These are phyloP conservation scores for Drosophila lacicola DNA, from an alignment of 2,888 invertebrate genomes.

Conservation along the genomic window DNA sequence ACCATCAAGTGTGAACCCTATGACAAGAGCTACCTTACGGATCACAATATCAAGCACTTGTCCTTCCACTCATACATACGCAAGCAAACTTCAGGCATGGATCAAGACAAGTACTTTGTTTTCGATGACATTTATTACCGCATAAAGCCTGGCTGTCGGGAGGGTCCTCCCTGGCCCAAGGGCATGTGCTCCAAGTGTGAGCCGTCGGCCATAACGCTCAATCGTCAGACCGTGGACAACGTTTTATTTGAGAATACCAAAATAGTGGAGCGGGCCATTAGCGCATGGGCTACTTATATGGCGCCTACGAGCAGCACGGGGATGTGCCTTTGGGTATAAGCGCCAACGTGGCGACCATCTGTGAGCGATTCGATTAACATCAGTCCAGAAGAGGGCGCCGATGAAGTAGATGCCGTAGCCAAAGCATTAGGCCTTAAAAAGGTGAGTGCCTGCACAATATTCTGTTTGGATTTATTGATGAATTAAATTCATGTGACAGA, in stretches of 20 bases:
- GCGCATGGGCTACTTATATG: constrained; percentile 96
- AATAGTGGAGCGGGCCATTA: constrained; percentile 97
- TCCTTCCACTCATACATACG: constrained; percentile 98
- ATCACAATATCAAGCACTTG: constrained; percentile 82
- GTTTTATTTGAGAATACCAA: constrained; percentile 98
- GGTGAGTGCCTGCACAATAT: constrained; percentile 44
- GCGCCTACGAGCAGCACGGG: constrained; percentile 95
- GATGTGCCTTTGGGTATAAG: constrained; percentile 94
- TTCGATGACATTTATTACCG: constrained; percentile 97
- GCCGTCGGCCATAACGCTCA: constrained; percentile 97
- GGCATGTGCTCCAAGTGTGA: constrained; percentile 99
- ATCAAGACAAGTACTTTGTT: constrained; percentile 95
- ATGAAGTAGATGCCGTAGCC: constrained; percentile 91
- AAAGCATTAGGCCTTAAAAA: constrained; percentile 90
- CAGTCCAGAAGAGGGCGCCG: constrained; percentile 89
- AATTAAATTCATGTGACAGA: constrained; percentile 83
- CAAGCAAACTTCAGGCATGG: constrained; percentile 96
- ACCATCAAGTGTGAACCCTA: constrained; percentile 65
- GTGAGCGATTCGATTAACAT: constrained; percentile 93
- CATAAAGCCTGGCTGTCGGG: constrained; percentile 96
- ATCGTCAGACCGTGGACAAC: constrained; percentile 97
- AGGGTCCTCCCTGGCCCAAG: constrained; percentile 99
- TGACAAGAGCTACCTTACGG: too few species aligned
- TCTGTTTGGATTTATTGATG: not conserved
- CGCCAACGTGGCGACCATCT: constrained; percentile 88